Conservation (phyloP, 2,888 invertebrate genomes). For the Polyploca ridens region DNA sequence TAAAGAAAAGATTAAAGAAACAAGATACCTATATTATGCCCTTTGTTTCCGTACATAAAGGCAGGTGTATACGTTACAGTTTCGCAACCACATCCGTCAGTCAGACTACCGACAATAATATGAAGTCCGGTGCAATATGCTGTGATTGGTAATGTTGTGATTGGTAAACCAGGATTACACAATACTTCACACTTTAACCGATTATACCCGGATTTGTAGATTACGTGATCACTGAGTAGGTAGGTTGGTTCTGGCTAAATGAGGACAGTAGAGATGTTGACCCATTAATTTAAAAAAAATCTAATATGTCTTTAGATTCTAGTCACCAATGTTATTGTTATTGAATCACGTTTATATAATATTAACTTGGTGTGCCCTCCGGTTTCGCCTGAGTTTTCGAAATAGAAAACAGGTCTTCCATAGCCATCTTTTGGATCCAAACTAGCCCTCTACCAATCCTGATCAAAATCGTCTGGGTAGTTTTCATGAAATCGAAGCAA, state of each 20-base stretch:
- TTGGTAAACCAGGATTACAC: not conserved
- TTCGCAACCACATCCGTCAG: constrained; percentile 1
- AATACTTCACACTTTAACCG: not conserved
- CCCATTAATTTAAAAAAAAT: too few species aligned
- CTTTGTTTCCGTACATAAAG: not conserved
- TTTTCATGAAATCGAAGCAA: too few species aligned
- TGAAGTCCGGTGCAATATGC: not conserved
- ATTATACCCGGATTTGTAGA: not conserved
- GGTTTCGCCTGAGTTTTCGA: too few species aligned
- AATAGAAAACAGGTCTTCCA: too few species aligned
- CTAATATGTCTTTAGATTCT: too few species aligned
- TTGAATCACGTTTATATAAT: too few species aligned
- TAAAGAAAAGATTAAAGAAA: not conserved
- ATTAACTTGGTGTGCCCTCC: too few species aligned
- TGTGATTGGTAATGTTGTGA: not conserved
- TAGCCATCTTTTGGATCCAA: too few species aligned
- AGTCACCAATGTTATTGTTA: too few species aligned
- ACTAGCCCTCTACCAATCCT: too few species aligned
- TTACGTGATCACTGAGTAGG: not conserved
- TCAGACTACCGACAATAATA: not conserved
- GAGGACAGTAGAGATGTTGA: not conserved
- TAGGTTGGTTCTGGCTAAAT: not conserved
- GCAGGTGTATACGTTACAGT: not conserved
- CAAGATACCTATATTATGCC: not conserved
- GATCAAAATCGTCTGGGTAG: too few species aligned